phyloP scores from a whole-genome alignment of 2,888 invertebrate species.

The Cerceris rybyensis region DNA sequence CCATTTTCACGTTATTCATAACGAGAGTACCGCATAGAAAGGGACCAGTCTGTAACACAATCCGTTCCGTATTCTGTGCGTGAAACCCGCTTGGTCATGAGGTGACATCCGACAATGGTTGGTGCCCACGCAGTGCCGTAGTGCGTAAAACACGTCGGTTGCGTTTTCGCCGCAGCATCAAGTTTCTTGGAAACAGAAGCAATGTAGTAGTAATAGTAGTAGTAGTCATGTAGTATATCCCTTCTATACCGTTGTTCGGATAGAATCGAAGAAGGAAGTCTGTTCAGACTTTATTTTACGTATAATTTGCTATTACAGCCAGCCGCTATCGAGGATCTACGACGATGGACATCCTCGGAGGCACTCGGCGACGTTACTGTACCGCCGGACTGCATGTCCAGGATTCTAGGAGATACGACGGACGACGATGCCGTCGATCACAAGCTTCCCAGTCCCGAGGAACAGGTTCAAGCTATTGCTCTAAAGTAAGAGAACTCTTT shows the following conservation, averaged over 20 bases:
- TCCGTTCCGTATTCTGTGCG: conserved; percentile 70
- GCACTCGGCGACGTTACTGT: conserved; percentile 92
- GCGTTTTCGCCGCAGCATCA: conserved; percentile 51
- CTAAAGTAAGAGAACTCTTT: conserved; percentile 86
- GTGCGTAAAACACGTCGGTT: conserved; percentile 56
- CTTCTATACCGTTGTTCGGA: neutral
- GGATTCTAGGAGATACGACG: conserved; percentile 85
- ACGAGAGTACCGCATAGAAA: conserved; percentile 36
- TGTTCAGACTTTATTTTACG: conserved; percentile 31
- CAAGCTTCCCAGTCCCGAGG: conserved; percentile 93
- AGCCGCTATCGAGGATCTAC: conserved; percentile 89
- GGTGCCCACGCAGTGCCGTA: conserved; percentile 65
- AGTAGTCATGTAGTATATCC: neutral
- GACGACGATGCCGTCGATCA: conserved; percentile 91
- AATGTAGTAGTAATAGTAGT: neutral
- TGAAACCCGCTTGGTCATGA: conserved; percentile 72
- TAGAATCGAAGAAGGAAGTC: conserved; percentile 12
- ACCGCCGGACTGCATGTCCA: conserved; percentile 89
- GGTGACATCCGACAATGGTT: conserved; percentile 71
- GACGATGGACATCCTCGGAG: conserved; percentile 93
- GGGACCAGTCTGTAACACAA: conserved; percentile 68
- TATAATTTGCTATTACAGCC: conserved; percentile 84
- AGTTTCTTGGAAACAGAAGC: conserved; percentile 58
- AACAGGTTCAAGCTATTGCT: conserved; percentile 91
- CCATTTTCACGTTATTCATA: conserved; percentile 40